Evolutionary conservation across 2,797 vertebrate species (phyloP).

Genomic region (Sphenodon punctatus): DNA sequence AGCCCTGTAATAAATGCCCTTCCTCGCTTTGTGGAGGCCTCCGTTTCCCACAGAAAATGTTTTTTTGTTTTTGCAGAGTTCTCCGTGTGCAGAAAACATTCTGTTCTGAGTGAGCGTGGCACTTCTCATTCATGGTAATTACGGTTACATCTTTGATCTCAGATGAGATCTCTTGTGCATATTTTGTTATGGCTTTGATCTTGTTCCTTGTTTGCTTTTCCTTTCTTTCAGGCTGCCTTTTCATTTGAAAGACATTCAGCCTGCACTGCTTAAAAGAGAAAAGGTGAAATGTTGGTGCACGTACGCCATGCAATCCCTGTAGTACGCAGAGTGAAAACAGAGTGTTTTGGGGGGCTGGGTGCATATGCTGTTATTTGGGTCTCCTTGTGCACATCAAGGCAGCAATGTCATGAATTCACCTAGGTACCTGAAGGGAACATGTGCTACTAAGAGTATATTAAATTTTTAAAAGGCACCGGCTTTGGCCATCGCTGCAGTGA

Average conservation of each 20-base stretch:
- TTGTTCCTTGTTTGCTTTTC: conserved; percentile 63
- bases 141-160: conserved; percentile 77
- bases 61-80: conserved; percentile 53
- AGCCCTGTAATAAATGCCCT: conserved; percentile 48
- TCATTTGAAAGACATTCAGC: conserved; percentile 62
- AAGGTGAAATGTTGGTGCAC: conserved; percentile 50
- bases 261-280: conserved; percentile 67
- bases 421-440: conserved; percentile 46
- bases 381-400: conserved; percentile 8
- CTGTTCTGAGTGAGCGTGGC: conserved; percentile 70
- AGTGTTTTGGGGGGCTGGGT: background rate
- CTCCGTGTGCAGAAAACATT: conserved; percentile 57
- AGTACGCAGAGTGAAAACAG: background rate
- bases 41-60: conserved; percentile 31
- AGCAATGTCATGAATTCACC: conserved; percentile 35
- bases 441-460: conserved; percentile 31
- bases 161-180: conserved; percentile 77
- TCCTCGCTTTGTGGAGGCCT: conserved; percentile 21
- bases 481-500: conserved; percentile 51
- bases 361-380: conserved; percentile 30
- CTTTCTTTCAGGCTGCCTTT: conserved; percentile 48
- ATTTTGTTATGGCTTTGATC: conserved; percentile 83
- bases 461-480: conserved; percentile 31
- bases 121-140: conserved; percentile 74
- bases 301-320: conserved; percentile 52